phyloP scores from a whole-genome alignment of 2,113 vertebrate species.

The Gallinago undulata region DNA sequence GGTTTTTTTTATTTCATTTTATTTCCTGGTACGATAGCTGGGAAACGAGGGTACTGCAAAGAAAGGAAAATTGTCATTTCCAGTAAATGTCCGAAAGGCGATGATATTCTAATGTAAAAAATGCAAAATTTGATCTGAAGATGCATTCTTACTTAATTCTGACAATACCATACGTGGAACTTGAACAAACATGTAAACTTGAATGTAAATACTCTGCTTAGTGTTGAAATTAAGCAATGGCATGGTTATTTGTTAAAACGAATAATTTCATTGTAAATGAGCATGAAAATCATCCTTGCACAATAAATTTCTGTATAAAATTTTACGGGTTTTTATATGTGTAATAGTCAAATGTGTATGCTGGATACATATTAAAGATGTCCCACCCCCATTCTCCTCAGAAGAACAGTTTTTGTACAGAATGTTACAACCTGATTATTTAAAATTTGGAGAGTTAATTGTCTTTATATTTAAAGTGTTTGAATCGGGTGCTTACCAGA shows the following conservation, averaged over 20 bases:
- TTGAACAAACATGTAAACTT: constrained; percentile 80
- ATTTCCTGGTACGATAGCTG: neutral
- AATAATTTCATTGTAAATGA: constrained; percentile 74
- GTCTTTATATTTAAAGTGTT: neutral
- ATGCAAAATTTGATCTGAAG: constrained; percentile 30
- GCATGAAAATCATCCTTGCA: constrained; percentile 75
- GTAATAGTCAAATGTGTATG: neutral
- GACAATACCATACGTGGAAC: constrained; percentile 44
- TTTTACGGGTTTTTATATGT: neutral
- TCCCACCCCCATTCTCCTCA: neutral
- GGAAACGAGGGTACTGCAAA: constrained; percentile 24
- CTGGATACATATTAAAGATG: neutral
- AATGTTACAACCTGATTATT: neutral
- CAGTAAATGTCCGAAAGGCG: neutral
- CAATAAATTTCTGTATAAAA: constrained; percentile 78
- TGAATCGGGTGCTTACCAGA: neutral
- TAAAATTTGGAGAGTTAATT: neutral
- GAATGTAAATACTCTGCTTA: constrained; percentile 86
- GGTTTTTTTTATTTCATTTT: neutral
- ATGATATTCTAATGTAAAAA: neutral
- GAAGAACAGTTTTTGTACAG: neutral
- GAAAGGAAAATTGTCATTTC: constrained; percentile 31
- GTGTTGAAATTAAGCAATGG: constrained; percentile 72
- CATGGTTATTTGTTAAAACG: constrained; percentile 74
- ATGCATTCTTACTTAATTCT: constrained; percentile 40